These are phyloP conservation scores for Dufourea novaeangliae DNA, from an alignment of 1,140 invertebrate species.

Conservation along the genomic window DNA sequence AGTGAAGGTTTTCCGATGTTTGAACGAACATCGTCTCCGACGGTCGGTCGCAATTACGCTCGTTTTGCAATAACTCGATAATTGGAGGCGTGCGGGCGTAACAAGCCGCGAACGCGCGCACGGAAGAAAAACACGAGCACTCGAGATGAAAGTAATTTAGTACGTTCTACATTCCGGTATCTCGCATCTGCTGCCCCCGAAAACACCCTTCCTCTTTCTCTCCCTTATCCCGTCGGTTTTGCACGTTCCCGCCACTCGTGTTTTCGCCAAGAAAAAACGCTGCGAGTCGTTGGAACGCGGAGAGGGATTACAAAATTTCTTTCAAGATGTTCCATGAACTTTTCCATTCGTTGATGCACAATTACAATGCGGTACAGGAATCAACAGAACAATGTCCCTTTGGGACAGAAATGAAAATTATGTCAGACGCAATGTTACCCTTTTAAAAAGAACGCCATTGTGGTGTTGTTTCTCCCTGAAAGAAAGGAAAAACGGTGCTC, in stretches of 20 bases:
- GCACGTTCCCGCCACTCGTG: not conserved
- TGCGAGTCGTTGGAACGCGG: not conserved
- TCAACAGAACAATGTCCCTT: too few relatives aligned
- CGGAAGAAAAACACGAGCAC: slow-evolving; percentile 47
- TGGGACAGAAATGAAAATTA: too few relatives aligned
- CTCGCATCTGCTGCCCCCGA: slow-evolving; percentile 4
- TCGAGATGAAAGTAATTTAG: slow-evolving; percentile 51
- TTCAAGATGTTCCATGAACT: not conserved
- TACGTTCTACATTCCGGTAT: slow-evolving; percentile 41
- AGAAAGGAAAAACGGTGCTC: too few relatives aligned
- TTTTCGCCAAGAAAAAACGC: not conserved
- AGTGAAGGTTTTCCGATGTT: not conserved
- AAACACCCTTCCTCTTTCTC: slow-evolving; percentile 15
- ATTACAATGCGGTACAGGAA: too few relatives aligned
- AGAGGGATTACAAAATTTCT: not conserved
- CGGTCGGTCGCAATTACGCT: not conserved
- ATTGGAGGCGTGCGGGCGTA: slow-evolving; percentile 33
- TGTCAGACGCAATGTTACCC: too few relatives aligned
- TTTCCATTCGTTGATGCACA: too few relatives aligned
- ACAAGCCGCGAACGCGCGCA: slow-evolving; percentile 35
- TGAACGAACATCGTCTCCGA: not conserved
- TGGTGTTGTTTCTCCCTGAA: too few relatives aligned
- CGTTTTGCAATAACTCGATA: slow-evolving; percentile 24
- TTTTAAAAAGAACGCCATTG: too few relatives aligned
- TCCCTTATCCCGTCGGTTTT: slow-evolving; percentile 1